Base-by-base conservation (phyloP, 2,888 invertebrate species). In the Mactromeris polynyma region DNA sequence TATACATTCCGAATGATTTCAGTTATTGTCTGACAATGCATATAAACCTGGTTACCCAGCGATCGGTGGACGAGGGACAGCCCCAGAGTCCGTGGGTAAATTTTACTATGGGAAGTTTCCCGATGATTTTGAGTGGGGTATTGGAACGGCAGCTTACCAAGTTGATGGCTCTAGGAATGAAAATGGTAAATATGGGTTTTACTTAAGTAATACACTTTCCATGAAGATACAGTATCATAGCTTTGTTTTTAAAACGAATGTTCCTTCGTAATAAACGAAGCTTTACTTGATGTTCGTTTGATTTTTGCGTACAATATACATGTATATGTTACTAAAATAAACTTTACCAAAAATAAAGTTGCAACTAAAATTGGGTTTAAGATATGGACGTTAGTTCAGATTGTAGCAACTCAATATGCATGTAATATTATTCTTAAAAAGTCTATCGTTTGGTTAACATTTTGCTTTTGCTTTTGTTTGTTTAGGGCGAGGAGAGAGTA, bases 81-180 rank as follows among this genome's bases (percentile, higher is more conserved):
- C 93, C 2, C 88, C 87, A 73, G 90, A 73, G 17, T 82, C 85
- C 17, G 87, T 85, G 26, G 86, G 90, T n/a, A 88, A 85, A n/a
- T 94, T 95, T 83, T 92, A 94, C 79, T 94, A 93, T 73, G 95
- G 93, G 6, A 93, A 81, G 6, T 95, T 95, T 80, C 95, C 95
- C 9, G 83, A 90, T 9, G 86, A 93, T 86, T 96, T 96, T 80
- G 87, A 89, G 11, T 96, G 96, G 96, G 95, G 96, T 4, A 93
- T 94, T n/a, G 95, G 97, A 0, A 96, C 98, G 17, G 97, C 97
- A 1, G 96, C 97, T 40, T 97, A 97, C 95, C 97, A 98, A 95
- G 97, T 97, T 81, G 98, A 98, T 96, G 98, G 98, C 4, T 97
- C 97, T 9, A 97, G 97, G 97, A 90, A 92, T 36, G 82, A 87